Evolutionary conservation across 2,888 invertebrate species (phyloP).

Genomic region (Drosophila melanosoma): DNA sequence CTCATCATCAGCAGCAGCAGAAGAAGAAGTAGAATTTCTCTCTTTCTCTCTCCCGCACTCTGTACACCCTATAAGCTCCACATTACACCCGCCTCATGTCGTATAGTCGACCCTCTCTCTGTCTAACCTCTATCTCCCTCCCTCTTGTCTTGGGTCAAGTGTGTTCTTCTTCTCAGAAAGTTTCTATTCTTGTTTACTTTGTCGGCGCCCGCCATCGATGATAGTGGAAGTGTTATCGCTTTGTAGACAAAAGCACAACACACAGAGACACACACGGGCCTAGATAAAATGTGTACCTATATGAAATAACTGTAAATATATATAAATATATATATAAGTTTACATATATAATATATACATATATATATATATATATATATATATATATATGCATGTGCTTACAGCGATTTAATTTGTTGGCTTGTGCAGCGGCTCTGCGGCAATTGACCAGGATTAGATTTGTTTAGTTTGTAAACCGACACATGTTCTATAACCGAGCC

Average conservation of each 20-base stretch:
- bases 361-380: neutral
- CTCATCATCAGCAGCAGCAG: constrained; percentile 14
- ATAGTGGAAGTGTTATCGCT: constrained; percentile 47
- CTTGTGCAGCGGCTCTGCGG: constrained; percentile 11
- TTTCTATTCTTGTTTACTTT: constrained; percentile 58
- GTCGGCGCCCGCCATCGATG: constrained; percentile 53
- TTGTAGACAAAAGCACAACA: constrained; percentile 22
- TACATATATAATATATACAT: neutral
- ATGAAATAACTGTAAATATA: neutral
- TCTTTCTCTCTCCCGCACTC: neutral
- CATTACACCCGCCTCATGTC: neutral
- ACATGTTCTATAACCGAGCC: neutral
- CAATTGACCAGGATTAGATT: constrained; percentile 16
- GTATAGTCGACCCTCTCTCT: neutral
- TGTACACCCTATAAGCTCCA: neutral
- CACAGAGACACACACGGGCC: neutral
- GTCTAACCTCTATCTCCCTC: neutral
- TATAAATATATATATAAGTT: neutral
- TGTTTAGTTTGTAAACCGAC: constrained; percentile 7
- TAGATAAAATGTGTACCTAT: constrained; percentile 37
- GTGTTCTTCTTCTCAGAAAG: constrained; percentile 32
- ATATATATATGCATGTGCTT: constrained; percentile 1
- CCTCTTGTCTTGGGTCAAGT: constrained; percentile 48
- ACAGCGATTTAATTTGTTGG: constrained; percentile 9
- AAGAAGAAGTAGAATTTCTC: neutral